A percentile compares a stretch with the other conserved stretches of the same genome.
Evolutionary conservation across 2,113 vertebrate species (phyloP).

Genomic region (Paradoxurus hermaphroditus): DNA sequence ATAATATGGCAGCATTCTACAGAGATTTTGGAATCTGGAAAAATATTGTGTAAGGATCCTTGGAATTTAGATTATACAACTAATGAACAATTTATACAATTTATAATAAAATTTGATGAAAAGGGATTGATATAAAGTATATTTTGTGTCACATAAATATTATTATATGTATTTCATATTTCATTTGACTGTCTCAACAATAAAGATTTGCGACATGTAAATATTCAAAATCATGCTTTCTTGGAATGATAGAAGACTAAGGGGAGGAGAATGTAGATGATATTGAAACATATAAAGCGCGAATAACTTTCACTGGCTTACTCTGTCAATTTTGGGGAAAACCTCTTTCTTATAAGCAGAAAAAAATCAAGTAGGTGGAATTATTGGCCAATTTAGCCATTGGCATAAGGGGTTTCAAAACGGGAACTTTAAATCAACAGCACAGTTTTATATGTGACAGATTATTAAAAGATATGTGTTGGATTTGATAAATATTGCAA

Average conservation of each 20-base stretch:
- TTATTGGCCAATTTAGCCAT: not conserved
- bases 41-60: not conserved
- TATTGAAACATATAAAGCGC: not conserved
- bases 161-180: not conserved
- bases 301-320: not conserved
- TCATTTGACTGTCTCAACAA: not conserved
- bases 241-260: not conserved
- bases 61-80: not conserved
- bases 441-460: not conserved
- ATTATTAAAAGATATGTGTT: not conserved
- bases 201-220: not conserved
- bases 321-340: not conserved
- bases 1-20: not conserved
- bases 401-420: not conserved
- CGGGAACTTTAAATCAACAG: not conserved
- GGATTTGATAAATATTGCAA: not conserved
- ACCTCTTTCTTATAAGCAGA: not conserved
- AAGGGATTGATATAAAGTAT: not conserved
- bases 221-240: not conserved
- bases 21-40: not conserved
- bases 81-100: not conserved
- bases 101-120: not conserved
- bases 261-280: not conserved
- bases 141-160: not conserved
- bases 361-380: not conserved